Percentiles rank a stretch among this genome's conserved stretches.
Conservation (phyloP, 2,888 invertebrate genomes). For the Phanerotoma sp. region DNA sequence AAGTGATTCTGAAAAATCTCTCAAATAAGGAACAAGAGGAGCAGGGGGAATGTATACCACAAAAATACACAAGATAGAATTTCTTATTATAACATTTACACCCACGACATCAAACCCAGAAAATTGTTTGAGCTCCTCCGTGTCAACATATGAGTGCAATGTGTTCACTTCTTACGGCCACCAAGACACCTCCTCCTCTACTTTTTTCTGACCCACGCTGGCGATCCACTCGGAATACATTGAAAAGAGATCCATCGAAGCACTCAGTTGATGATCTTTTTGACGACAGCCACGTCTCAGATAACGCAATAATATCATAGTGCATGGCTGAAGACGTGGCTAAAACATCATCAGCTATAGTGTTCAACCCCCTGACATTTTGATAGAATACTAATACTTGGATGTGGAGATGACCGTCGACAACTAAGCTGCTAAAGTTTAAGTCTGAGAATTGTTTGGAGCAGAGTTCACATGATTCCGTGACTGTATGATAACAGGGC, state of each 20-base stretch:
- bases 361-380: not conserved
- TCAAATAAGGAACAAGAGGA: no score
- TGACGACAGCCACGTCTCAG: not conserved
- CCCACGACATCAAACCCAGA: no score
- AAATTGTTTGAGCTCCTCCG: no score
- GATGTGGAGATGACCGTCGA: no score
- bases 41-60: no score
- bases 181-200: not conserved
- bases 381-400: not conserved
- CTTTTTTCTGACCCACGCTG: not conserved
- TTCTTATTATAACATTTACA: no score
- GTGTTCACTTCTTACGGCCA: no score
- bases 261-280: not conserved
- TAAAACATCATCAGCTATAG: not conserved
- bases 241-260: not conserved
- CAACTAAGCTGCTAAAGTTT: no score
- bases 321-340: not conserved
- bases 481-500: not conserved
- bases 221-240: not conserved
- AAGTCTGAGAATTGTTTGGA: not conserved
- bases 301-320: not conserved
- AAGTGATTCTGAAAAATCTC: no score
- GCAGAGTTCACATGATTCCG: no score
- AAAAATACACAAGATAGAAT: no score
- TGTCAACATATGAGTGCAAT: no score